Base-by-base conservation (phyloP, 1,140 invertebrate genomes). In the Drosophila chauvacae region DNA sequence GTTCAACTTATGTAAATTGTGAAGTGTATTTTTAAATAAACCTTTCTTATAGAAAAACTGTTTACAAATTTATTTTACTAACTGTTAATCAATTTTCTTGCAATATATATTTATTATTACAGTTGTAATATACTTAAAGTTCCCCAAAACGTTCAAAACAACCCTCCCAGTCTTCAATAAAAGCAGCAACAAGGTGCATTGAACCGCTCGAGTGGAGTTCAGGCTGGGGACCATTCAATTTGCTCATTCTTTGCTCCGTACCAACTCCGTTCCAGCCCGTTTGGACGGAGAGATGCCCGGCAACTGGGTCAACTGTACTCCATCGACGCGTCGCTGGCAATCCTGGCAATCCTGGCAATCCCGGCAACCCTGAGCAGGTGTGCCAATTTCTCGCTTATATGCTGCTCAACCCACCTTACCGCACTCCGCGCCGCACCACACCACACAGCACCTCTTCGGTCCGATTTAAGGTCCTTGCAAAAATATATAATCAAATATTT, bases 401-500 rank as follows among this genome's bases (percentile, higher is more conserved):
- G 35, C 71, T 62, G 68, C 70, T 72, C 75, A 50, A 37, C 42
- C 50, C 60, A 33, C 39, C 42, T 68, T 70, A 68, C 63, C 50
- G 33, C 63, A 66, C 44, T 45, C 61, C 37, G 9, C 39, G 30
- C 45, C 37, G 55, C 23, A n/a, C 48, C 62, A 30, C 63, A 51
- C 59, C 45, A 16, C 47, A 41, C 45, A 33, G 14, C 45, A 39
- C 58, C 48, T 48, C 20, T n/a, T 20, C 48, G 50, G n/a, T n/a
- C 33, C 71, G 71, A 55, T 78, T 80, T 88, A 83, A 82, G 75
- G 80, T 61, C 66, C 51, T 50, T 39, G 57, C 74, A 71, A 82
- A 73, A 82, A 76, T 90, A 84, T 85, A 72, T 90, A 85, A 88
- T 88, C 62, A 88, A 88, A 88, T 90, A 88, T 88, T 88, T 90